Evolutionary conservation across 23 tunicate species (phyloP), one percentile per base, ranked within the genome.

Genomic region (Pegea sp.): DNA sequence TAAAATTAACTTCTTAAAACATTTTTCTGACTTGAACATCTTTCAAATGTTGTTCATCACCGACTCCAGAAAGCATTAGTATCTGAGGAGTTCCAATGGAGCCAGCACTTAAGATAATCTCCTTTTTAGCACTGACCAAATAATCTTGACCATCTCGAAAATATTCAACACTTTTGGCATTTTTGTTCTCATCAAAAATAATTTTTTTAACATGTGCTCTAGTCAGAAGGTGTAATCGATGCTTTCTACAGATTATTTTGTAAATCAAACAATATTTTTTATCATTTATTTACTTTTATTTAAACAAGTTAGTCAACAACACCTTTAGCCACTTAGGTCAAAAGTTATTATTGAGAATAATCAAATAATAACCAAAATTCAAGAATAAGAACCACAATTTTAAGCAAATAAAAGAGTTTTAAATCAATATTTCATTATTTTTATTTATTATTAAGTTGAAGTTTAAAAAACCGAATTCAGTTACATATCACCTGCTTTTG

Each of bases 21-120:
- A n/a, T n/a, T n/a, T n/a, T n/a, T n/a, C n/a, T n/a, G n/a, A 81
- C 93, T 44, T 60, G 69, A 2, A 32, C 23, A 2, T 71, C 61
- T 34, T 66, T 28, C 27, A 81, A 59, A 46, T 81, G 93, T 22
- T 72, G 42, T 6, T 62, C 57, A 2, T 70, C 71, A 7, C 93
- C 93, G 8, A 81, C 61, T 18, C 93, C 93, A 16, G 81, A 72
- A 20, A 72, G 63, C 93, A 81, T 66, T 1, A 81, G 63, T n/a
- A 81, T 29, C n/a, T 81, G 80, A 4, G 93, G 93, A 22, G 71
- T 72, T 34, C 75, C 80, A 43, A 71, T 24, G 0, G 66, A 75
- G 5, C 93, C 93, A 1, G 60, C 93, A 38, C 80, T 64, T 27
- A 81, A 26, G 1, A 81, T 67, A 22, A 72, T 65, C 58, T 81